Evolutionary conservation across 2,797 vertebrate genomes (phyloP).

Genomic region (Neosalanx taihuensis): DNA sequence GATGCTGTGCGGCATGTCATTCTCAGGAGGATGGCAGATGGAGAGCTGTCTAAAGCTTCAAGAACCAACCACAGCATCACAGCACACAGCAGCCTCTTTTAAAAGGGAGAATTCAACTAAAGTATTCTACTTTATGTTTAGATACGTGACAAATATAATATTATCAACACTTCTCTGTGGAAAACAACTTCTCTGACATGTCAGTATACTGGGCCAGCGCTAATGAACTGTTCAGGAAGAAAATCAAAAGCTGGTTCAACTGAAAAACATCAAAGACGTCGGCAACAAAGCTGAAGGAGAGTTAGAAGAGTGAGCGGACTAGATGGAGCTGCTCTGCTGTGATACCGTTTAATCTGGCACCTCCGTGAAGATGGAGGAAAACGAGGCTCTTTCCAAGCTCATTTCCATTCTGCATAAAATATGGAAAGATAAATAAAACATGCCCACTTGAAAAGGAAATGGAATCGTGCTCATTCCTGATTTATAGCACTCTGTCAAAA

Average conservation of each 20-base stretch:
- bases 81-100: background rate
- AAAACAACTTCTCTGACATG: background rate
- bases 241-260: background rate
- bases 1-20: conserved; percentile 2
- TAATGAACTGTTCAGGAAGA: background rate
- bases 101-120: background rate
- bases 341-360: conserved; percentile 27
- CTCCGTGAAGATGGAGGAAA: conserved; percentile 21
- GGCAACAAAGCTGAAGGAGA: conserved; percentile 1
- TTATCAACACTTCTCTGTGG: conserved; percentile 7
- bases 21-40: conserved; percentile 8
- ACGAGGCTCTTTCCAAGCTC: conserved; percentile 30
- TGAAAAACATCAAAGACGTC: background rate
- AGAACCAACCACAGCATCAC: background rate
- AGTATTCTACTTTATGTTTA: background rate
- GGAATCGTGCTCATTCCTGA: conserved; percentile 42
- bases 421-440: conserved; percentile 48
- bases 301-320: background rate
- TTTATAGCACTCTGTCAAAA: conserved; percentile 47
- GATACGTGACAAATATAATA: background rate
- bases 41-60: conserved; percentile 8
- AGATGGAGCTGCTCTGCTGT: background rate
- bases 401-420: conserved; percentile 48
- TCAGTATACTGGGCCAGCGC: conserved; percentile 13
- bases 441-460: conserved; percentile 47